Evolutionary conservation across 2,797 vertebrate genomes (phyloP).

Genomic region (Siniperca undulata): DNA sequence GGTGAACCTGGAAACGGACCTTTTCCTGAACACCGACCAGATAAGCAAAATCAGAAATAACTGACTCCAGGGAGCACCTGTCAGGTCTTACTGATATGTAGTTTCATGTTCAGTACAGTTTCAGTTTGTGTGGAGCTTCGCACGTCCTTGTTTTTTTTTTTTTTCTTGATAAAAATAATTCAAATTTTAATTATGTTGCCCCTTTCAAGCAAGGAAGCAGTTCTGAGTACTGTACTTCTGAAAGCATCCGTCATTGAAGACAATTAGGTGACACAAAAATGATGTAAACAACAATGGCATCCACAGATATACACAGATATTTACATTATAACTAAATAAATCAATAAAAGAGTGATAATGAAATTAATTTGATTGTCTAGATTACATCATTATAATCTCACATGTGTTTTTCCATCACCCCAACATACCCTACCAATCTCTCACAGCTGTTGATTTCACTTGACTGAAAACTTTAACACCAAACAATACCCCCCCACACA

Average conservation of each 20-base stretch:
- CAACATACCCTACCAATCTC: slow-evolving; percentile 10
- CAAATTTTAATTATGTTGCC: background rate
- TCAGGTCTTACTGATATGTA: slow-evolving; percentile 32
- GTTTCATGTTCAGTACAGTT: slow-evolving; percentile 24
- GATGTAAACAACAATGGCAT: background rate
- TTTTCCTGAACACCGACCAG: slow-evolving; percentile 67
- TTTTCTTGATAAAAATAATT: background rate
- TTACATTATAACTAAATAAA: background rate
- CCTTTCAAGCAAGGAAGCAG: background rate
- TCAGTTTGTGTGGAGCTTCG: slow-evolving; percentile 13
- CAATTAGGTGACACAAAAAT: background rate
- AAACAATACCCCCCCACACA: slow-evolving; percentile 25
- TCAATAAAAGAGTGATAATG: background rate
- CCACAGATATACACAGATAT: slow-evolving; percentile 5
- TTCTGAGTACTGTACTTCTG: background rate
- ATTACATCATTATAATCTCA: slow-evolving; percentile 18
- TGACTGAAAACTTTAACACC: slow-evolving; percentile 53
- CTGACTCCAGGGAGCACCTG: slow-evolving; percentile 47
- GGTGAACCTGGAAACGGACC: slow-evolving; percentile 58
- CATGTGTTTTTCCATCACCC: slow-evolving; percentile 4
- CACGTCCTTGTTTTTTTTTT: background rate
- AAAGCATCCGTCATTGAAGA: background rate
- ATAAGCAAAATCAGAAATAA: slow-evolving; percentile 70
- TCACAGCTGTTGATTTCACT: slow-evolving; percentile 34
- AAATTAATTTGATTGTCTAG: background rate